Conservation (phyloP, 1,140 invertebrate genomes). For the Drosophila setifemur region DNA sequence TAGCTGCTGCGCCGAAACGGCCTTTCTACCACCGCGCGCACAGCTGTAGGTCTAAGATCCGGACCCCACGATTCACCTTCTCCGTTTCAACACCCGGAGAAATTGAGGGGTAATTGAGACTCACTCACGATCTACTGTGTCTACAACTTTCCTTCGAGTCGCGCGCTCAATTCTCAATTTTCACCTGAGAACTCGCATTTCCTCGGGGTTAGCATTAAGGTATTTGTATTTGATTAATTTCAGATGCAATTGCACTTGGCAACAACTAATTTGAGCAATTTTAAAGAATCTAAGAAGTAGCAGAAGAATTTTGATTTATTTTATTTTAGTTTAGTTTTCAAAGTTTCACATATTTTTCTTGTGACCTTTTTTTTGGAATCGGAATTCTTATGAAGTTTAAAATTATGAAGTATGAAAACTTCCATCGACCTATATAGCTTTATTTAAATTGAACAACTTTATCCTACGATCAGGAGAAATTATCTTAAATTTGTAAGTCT, state of each 20-base stretch:
- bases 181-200: neutral
- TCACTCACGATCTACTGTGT: neutral
- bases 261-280: too few species aligned
- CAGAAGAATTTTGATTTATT: neutral
- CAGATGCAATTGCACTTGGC: too few species aligned
- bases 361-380: too few species aligned
- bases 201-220: neutral
- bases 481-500: too few species aligned
- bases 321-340: neutral
- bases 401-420: too few species aligned
- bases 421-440: too few species aligned
- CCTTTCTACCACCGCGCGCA: slow-evolving; percentile 65
- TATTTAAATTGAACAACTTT: too few species aligned
- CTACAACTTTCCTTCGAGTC: slow-evolving; percentile 8
- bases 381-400: too few species aligned
- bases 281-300: too few species aligned
- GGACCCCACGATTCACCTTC: slow-evolving; percentile 37
- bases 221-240: neutral
- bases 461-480: too few species aligned
- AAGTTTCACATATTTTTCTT: neutral
- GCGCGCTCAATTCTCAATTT: neutral
- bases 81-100: slow-evolving; percentile 37
- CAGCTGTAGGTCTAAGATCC: slow-evolving; percentile 57
- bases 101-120: slow-evolving; percentile 36
- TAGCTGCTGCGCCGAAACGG: slow-evolving; percentile 56